These are phyloP conservation scores for Abscondita cerata DNA, from an alignment of 2,888 invertebrate genomes.

Conservation along the genomic window DNA sequence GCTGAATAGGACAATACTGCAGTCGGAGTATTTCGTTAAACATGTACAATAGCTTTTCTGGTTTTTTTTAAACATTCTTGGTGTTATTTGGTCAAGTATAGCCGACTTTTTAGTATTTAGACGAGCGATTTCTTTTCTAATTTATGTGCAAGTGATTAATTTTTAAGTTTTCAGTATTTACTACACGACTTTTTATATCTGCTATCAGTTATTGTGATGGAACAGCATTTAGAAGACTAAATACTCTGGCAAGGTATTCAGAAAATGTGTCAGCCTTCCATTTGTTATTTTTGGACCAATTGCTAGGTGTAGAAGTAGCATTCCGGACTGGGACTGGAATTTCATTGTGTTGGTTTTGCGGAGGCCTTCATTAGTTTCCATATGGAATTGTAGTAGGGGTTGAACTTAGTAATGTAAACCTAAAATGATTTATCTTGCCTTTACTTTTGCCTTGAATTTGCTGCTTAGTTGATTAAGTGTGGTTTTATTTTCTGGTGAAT, in stretches of 20 bases:
- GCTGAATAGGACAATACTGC: background rate
- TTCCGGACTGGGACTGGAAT: too few species aligned
- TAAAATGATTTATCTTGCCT: background rate
- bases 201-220: too few species aligned
- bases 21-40: background rate
- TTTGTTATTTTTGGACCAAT: background rate
- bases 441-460: slow-evolving; percentile 1
- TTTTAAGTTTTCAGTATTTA: too few species aligned
- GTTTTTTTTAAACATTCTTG: slow-evolving; percentile 2
- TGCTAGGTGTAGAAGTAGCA: background rate
- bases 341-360: slow-evolving; percentile 4
- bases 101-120: background rate
- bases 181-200: too few species aligned
- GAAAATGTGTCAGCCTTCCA: too few species aligned
- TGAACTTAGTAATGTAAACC: background rate
- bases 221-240: too few species aligned
- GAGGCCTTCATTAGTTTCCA: background rate
- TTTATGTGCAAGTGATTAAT: too few species aligned
- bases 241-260: too few species aligned
- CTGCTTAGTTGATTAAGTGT: background rate
- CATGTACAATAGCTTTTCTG: background rate
- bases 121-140: too few species aligned
- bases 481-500: background rate
- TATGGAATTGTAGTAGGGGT: background rate
- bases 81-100: slow-evolving; percentile 2